Evolutionary conservation across 2,113 vertebrate species (phyloP).

Genomic region (Chionomys nivalis): DNA sequence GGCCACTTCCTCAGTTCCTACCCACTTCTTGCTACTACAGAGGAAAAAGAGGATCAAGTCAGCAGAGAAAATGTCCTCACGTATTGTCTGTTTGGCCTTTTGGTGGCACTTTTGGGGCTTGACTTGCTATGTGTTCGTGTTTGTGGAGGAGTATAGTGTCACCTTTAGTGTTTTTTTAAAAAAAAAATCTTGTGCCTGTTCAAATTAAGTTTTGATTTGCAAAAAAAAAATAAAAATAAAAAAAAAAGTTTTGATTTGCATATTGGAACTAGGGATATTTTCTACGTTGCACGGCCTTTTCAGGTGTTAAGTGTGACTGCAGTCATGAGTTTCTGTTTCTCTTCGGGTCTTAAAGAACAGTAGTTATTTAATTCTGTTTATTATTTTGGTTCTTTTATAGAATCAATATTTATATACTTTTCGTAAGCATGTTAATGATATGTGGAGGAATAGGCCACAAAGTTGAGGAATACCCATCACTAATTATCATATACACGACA

Average conservation of each 20-base stretch:
- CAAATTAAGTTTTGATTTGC: not conserved
- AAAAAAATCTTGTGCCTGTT: not conserved
- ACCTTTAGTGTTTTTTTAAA: not conserved
- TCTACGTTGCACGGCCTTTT: not conserved
- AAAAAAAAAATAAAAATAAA: no score
- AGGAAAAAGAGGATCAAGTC: not conserved
- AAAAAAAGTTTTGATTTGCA: not conserved
- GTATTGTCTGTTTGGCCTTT: not conserved
- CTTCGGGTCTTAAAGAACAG: not conserved
- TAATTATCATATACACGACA: not conserved
- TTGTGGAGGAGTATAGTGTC: not conserved
- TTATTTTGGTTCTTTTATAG: not conserved
- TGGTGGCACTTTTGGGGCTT: not conserved
- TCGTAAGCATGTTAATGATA: not conserved
- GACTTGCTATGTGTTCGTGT: not conserved
- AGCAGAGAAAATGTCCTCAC: not conserved
- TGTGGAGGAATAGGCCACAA: not conserved
- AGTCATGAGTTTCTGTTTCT: slow-evolving; percentile 40
- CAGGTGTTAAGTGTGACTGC: not conserved
- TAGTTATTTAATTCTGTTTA: not conserved
- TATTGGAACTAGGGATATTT: not conserved
- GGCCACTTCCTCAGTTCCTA: not conserved
- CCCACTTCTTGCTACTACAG: not conserved
- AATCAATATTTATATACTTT: not conserved
- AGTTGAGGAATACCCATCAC: not conserved